Evolutionary conservation across 1,140 invertebrate species (phyloP).

Genomic region (Brachionus plicatilis): DNA sequence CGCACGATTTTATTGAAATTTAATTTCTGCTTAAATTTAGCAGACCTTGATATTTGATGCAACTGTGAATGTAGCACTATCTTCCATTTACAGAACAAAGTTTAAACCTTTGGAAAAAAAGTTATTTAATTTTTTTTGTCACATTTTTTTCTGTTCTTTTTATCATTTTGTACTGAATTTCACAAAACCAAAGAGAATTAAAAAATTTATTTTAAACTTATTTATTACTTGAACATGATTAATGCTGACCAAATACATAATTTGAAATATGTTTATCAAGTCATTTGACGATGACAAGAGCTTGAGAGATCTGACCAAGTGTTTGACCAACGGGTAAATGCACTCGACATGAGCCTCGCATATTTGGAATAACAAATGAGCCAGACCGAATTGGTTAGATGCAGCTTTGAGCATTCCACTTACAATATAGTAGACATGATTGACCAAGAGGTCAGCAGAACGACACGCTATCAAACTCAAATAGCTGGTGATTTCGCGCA

Average conservation of each 20-base stretch:
- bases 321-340: constrained; percentile 31
- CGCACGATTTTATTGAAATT: too few species aligned
- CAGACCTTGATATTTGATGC: too few species aligned
- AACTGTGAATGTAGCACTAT: too few species aligned
- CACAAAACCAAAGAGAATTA: too few species aligned
- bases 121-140: too few species aligned
- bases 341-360: not conserved
- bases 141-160: too few species aligned
- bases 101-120: too few species aligned
- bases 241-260: not conserved
- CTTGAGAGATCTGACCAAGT: not conserved
- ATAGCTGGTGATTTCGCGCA: constrained; percentile 81
- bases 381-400: not conserved
- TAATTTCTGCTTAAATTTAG: too few species aligned
- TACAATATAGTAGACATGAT: constrained; percentile 80
- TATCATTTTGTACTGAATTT: too few species aligned
- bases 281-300: not conserved
- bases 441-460: constrained; percentile 73
- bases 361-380: constrained; percentile 24
- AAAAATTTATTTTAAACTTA: not conserved
- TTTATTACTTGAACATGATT: constrained; percentile 36
- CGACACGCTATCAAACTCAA: constrained; percentile 84
- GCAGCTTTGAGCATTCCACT: constrained; percentile 61
- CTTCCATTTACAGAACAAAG: too few species aligned
- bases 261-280: constrained; percentile 21